Conservation (phyloP, 2,888 invertebrate genomes). For the Lepidocyrtoides sp. region DNA sequence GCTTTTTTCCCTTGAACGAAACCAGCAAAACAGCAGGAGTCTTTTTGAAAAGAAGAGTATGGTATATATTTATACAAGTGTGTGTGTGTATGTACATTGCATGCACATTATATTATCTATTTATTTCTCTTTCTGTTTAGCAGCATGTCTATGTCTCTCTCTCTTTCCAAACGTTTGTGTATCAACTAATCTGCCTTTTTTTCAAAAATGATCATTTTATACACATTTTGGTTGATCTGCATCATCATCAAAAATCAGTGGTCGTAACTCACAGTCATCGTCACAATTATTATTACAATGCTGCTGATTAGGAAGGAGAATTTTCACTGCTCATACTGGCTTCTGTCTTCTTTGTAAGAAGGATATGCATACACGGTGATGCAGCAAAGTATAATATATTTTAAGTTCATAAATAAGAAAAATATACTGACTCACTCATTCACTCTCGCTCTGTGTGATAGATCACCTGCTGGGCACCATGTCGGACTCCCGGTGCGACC, state of each 20-base stretch:
- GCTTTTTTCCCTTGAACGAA: constrained; percentile 66
- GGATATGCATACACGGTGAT: background rate
- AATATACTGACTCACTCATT: constrained; percentile 49
- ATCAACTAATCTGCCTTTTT: background rate
- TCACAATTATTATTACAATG: constrained; percentile 64
- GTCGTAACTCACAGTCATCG: constrained; percentile 67
- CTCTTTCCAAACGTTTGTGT: background rate
- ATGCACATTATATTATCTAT: background rate
- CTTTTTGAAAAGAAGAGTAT: constrained; percentile 34
- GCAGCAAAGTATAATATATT: background rate
- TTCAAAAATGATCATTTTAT: background rate
- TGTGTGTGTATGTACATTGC: background rate
- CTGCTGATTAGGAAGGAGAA: constrained; percentile 65
- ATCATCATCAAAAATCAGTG: constrained; percentile 45
- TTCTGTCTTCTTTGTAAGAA: constrained; percentile 44
- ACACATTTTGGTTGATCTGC: constrained; percentile 42
- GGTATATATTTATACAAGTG: too few species aligned
- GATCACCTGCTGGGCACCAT: constrained; percentile 64
- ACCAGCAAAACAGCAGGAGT: constrained; percentile 62
- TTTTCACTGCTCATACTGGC: constrained; percentile 29
- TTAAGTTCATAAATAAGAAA: constrained; percentile 42
- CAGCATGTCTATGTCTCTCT: background rate
- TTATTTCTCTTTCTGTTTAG: constrained; percentile 25
- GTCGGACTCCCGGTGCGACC: constrained; percentile 77
- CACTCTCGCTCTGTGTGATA: constrained; percentile 58